Evolutionary conservation across 2,888 invertebrate species (phyloP).

Genomic region (Macaria liturata): DNA sequence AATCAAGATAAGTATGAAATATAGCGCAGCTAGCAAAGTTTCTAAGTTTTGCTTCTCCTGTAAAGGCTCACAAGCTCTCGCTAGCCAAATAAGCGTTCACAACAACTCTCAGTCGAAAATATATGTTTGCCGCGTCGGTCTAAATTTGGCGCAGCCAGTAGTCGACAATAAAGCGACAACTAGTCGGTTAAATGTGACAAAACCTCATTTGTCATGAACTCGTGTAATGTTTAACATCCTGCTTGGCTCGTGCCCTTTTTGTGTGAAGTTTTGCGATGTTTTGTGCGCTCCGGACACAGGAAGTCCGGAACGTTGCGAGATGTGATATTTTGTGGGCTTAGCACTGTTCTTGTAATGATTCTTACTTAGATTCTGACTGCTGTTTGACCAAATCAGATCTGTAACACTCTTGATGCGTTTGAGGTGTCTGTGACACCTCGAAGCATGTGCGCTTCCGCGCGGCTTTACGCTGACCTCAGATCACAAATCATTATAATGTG

Average conservation of each 20-base stretch:
- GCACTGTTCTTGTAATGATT: too few relatives aligned
- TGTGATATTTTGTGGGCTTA: constrained; percentile 39
- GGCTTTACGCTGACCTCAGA: not conserved
- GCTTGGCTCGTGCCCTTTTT: constrained; percentile 52
- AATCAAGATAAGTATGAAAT: too few relatives aligned
- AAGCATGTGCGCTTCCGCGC: too few relatives aligned
- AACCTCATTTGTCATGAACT: constrained; percentile 46
- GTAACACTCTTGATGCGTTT: too few relatives aligned
- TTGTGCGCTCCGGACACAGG: constrained; percentile 57
- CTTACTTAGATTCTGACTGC: too few relatives aligned
- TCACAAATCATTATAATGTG: too few relatives aligned
- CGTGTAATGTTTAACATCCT: constrained; percentile 54
- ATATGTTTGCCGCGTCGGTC: constrained; percentile 21
- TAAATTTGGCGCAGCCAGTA: constrained; percentile 40
- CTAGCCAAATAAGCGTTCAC: not conserved
- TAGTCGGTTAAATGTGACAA: constrained; percentile 34
- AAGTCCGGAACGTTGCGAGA: constrained; percentile 57
- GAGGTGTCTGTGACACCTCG: too few relatives aligned
- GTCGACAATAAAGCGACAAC: constrained; percentile 44
- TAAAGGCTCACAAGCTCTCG: too few relatives aligned
- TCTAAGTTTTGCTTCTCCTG: too few relatives aligned
- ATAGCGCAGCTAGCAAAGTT: too few relatives aligned
- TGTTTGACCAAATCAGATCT: too few relatives aligned
- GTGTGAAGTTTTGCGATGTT: constrained; percentile 56
- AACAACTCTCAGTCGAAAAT: constrained; percentile 10